A percentile compares a stretch with the other conserved stretches of the same genome.
phyloP scores from a whole-genome alignment of 2,113 vertebrate genomes.

The Smithornis capensis region DNA sequence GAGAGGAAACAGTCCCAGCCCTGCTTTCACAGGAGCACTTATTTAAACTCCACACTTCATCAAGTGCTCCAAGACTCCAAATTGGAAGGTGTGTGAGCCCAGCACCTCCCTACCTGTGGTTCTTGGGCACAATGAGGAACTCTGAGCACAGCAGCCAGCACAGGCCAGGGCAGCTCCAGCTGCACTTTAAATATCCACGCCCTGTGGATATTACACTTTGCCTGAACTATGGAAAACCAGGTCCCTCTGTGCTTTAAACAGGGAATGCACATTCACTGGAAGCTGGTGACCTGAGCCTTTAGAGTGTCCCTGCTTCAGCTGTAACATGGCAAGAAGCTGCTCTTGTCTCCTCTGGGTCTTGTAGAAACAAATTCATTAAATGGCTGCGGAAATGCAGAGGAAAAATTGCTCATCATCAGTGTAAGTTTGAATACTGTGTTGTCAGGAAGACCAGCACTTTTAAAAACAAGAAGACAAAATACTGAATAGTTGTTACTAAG shows the following conservation, averaged over 20 bases:
- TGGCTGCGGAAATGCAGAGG: not conserved
- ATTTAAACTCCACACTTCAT: not conserved
- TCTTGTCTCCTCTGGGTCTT: not conserved
- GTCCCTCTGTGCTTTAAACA: not conserved
- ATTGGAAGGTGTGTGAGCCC: not conserved
- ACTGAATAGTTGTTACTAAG: not conserved
- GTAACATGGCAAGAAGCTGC: not conserved
- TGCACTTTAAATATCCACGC: not conserved
- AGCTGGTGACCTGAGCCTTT: not conserved
- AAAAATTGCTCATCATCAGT: not conserved
- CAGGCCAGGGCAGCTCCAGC: not conserved
- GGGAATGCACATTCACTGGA: not conserved
- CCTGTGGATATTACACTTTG: not conserved
- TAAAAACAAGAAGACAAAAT: not conserved
- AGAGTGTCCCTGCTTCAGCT: not conserved
- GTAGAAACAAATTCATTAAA: not conserved
- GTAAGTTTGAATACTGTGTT: not conserved
- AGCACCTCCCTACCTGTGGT: not conserved
- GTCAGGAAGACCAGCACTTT: not conserved
- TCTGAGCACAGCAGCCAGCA: not conserved
- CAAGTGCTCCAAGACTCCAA: accelerated
- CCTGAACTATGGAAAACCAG: not conserved
- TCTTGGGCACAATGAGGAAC: not conserved
- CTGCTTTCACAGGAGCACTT: not conserved
- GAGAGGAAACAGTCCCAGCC: not conserved